Evolutionary conservation across 2,113 vertebrate species (phyloP).

Genomic region (Delphinus delphis): DNA sequence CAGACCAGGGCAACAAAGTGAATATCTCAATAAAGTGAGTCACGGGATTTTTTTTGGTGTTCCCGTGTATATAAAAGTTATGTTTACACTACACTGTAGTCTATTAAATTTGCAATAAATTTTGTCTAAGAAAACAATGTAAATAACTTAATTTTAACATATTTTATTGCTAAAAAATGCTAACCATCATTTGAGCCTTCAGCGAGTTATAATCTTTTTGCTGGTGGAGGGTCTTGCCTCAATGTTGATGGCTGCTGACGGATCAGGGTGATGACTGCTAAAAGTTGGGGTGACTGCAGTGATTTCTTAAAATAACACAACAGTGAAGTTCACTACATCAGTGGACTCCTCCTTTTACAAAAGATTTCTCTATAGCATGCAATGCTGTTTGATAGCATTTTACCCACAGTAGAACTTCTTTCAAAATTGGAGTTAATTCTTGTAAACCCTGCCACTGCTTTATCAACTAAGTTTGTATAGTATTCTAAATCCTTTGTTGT

Average conservation of each 20-base stretch:
- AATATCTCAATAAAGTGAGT: not conserved
- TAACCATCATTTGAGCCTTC: not conserved
- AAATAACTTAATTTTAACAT: not conserved
- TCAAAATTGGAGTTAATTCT: not conserved
- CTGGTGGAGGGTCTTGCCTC: not conserved
- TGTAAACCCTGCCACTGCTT: not conserved
- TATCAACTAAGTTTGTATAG: not conserved
- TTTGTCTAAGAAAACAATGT: not conserved
- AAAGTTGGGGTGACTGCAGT: not conserved
- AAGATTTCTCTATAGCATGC: not conserved
- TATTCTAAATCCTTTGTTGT: not conserved
- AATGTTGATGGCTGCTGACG: not conserved
- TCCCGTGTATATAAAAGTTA: not conserved
- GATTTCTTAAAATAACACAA: no score
- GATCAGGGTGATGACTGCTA: not conserved
- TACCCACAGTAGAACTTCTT: not conserved
- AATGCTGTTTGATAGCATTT: not conserved
- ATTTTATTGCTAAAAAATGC: not conserved
- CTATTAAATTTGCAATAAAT: not conserved
- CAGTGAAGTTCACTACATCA: not conserved
- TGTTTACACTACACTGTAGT: not conserved
- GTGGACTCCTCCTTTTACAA: not conserved
- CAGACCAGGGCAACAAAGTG: not conserved
- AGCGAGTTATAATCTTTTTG: not conserved
- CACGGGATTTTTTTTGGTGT: not conserved